A percentile compares a stretch with the other conserved stretches of the same genome.
Conservation (phyloP, 2,113 vertebrate genomes). For the Rhinoderma darwinii region DNA sequence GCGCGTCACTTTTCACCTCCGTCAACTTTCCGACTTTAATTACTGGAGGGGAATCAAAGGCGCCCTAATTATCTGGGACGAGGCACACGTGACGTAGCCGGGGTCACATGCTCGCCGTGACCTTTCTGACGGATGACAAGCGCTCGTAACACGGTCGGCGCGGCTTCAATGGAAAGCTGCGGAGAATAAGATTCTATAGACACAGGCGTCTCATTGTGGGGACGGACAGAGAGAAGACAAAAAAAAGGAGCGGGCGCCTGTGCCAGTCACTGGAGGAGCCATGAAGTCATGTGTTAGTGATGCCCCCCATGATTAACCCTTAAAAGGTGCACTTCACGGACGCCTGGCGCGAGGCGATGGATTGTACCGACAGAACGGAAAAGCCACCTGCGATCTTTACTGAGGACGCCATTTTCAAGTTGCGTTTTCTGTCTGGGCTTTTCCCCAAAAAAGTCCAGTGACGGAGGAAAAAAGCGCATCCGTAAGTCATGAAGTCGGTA, state of each 20-base stretch:
- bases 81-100: conserved; percentile 28
- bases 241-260: not conserved
- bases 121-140: not conserved
- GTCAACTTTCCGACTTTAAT: not conserved
- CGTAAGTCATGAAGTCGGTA: too few species aligned
- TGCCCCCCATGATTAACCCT: conserved; percentile 9
- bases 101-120: not conserved
- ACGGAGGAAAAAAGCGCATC: too few species aligned
- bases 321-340: too few species aligned
- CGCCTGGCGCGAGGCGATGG: too few species aligned
- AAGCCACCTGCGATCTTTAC: not conserved
- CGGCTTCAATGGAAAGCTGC: not conserved
- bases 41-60: not conserved
- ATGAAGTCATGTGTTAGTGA: not conserved
- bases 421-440: too few species aligned
- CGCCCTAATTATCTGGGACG: conserved; percentile 21
- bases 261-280: conserved; percentile 39
- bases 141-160: too few species aligned
- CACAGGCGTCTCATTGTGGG: conserved; percentile 39
- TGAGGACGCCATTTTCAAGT: too few species aligned
- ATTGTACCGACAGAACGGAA: too few species aligned
- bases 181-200: not conserved
- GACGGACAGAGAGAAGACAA: not conserved
- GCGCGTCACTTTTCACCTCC: too few species aligned
- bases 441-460: too few species aligned